Percentiles rank a stretch among this genome's conserved stretches.
These are phyloP conservation scores for Tragelaphus buxtoni DNA, from an alignment of 2,113 vertebrate genomes.

Conservation along the genomic window DNA sequence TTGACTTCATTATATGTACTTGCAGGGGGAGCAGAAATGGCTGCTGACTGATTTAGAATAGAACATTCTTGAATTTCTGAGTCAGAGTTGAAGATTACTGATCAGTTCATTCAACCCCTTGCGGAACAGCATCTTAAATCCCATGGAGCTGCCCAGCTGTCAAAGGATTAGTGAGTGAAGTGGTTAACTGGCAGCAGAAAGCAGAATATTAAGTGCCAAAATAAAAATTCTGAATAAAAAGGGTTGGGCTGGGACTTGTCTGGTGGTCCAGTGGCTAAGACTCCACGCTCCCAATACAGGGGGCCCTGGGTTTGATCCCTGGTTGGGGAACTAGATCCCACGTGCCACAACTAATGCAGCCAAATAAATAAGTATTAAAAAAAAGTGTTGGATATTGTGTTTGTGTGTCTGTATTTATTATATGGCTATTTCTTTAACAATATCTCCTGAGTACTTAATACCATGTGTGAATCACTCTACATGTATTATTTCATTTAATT, in stretches of 20 bases:
- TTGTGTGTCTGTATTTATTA: not conserved
- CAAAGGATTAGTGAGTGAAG: not conserved
- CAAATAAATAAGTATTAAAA: not conserved
- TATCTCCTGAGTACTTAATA: not conserved
- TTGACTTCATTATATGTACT: not conserved
- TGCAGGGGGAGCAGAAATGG: not conserved
- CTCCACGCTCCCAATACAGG: not conserved
- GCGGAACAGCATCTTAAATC: not conserved
- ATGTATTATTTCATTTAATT: not conserved
- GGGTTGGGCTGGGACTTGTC: not conserved
- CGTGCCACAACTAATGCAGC: not conserved
- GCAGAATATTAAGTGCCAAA: not conserved
- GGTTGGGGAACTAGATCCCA: not conserved
- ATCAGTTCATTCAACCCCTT: not conserved
- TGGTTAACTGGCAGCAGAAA: not conserved
- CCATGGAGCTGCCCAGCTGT: not conserved
- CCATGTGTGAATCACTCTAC: not conserved
- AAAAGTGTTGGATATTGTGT: not conserved
- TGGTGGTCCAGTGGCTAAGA: not conserved
- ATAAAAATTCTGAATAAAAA: slow-evolving; percentile 22
- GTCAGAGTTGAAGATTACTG: not conserved
- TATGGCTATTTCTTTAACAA: not conserved
- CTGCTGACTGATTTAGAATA: not conserved
- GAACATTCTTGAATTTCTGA: slow-evolving; percentile 2
- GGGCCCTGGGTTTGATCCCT: not conserved